These are phyloP conservation scores for Cotesia congregata DNA, from an alignment of 2,888 invertebrate species.

Conservation along the genomic window DNA sequence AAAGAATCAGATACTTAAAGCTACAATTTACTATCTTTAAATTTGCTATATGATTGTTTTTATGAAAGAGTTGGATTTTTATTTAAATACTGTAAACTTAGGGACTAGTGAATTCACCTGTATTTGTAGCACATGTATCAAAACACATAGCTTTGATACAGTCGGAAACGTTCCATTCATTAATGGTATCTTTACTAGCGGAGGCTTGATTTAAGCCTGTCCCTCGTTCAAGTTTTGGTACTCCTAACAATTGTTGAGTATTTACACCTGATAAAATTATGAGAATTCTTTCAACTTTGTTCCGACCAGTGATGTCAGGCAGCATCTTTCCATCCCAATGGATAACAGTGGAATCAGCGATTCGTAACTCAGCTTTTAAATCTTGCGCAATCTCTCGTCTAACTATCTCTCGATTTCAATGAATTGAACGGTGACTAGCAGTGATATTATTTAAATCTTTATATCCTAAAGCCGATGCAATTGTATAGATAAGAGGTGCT, in stretches of 20 bases:
- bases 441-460: too few relatives aligned
- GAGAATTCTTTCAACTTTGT: conserved; percentile 38
- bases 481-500: too few relatives aligned
- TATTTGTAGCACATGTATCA: conserved; percentile 38
- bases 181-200: conserved; percentile 12
- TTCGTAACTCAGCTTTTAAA: conserved; percentile 26
- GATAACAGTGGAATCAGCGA: conserved; percentile 21
- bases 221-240: conserved; percentile 35
- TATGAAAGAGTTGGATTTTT: too few relatives aligned
- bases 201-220: conserved; percentile 37
- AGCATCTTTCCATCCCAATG: conserved; percentile 44
- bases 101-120: conserved; percentile 1
- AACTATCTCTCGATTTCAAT: not conserved
- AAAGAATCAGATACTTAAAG: too few relatives aligned
- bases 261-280: conserved; percentile 33
- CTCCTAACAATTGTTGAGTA: conserved; percentile 36
- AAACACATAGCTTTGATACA: conserved; percentile 42
- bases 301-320: conserved; percentile 33
- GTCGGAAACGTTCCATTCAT: conserved; percentile 24
- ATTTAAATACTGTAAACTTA: too few relatives aligned
- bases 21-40: too few relatives aligned
- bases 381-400: conserved; percentile 24
- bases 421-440: too few relatives aligned
- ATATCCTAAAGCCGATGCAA: too few relatives aligned
- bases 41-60: too few relatives aligned